These are phyloP conservation scores for Loxodonta africana DNA, from an alignment of 2,113 vertebrate genomes.

Conservation along the genomic window DNA sequence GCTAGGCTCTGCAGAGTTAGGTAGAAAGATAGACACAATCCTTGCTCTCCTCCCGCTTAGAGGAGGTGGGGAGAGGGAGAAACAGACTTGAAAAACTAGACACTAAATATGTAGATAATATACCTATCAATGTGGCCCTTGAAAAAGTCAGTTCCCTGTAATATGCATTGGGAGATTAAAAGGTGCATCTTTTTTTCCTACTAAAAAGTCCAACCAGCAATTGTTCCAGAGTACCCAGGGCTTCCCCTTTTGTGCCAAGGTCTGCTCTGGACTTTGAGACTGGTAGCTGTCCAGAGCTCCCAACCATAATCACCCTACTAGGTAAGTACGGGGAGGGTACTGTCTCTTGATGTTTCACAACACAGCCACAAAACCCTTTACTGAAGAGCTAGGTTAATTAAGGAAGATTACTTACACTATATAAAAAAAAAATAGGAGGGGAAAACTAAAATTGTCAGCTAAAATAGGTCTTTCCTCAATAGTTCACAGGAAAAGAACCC, in stretches of 20 bases:
- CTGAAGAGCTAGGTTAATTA: background rate
- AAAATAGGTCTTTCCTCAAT: background rate
- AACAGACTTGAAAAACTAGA: background rate
- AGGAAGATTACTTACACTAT: background rate
- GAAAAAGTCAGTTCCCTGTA: background rate
- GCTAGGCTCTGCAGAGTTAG: background rate
- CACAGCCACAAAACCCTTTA: background rate
- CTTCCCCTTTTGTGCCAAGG: background rate
- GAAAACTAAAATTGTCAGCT: background rate
- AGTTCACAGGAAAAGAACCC: background rate
- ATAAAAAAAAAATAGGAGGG: background rate
- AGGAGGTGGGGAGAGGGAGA: background rate
- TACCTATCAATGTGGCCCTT: background rate
- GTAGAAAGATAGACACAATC: background rate
- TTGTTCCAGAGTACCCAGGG: background rate
- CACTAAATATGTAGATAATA: background rate
- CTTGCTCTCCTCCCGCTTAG: background rate
- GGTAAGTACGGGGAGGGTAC: background rate
- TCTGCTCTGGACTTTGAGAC: background rate
- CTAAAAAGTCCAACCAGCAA: slow-evolving; percentile 5
- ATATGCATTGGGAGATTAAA: background rate
- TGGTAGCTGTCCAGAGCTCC: background rate
- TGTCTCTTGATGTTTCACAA: background rate
- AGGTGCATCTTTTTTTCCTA: background rate
- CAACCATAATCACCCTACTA: background rate